These are phyloP conservation scores for Vanessa tameamea DNA, from an alignment of 1,140 invertebrate species.

Conservation along the genomic window DNA sequence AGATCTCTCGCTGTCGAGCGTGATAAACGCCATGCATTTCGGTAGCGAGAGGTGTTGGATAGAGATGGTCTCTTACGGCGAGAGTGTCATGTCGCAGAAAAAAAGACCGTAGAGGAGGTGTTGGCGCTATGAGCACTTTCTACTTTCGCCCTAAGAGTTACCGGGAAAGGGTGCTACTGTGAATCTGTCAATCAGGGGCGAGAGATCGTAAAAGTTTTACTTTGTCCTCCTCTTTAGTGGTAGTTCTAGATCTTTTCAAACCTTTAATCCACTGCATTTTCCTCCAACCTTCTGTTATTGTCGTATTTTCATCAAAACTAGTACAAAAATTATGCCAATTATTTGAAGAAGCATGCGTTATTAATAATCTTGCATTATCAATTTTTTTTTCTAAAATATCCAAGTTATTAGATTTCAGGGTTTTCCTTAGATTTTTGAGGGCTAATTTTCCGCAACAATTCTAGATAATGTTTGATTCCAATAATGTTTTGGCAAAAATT, in stretches of 20 bases:
- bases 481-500: not conserved
- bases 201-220: conserved; percentile 2
- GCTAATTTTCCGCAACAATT: conserved; percentile 21
- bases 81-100: too few species aligned
- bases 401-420: not conserved
- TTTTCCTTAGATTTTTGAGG: conserved; percentile 19
- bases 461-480: too few species aligned
- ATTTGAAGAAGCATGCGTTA: conserved; percentile 17
- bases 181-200: conserved; percentile 18
- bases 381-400: conserved; percentile 14
- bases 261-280: conserved; percentile 29
- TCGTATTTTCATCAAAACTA: conserved; percentile 19
- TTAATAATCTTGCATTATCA: conserved; percentile 8
- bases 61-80: too few species aligned
- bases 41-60: too few species aligned
- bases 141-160: too few species aligned
- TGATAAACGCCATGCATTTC: too few species aligned
- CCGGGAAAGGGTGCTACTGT: too few species aligned
- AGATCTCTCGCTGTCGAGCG: too few species aligned
- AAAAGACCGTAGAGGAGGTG: too few species aligned
- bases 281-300: conserved; percentile 16
- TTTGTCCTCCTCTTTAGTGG: conserved; percentile 9
- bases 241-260: not conserved
- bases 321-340: conserved; percentile 23
- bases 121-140: too few species aligned